phyloP scores from a whole-genome alignment of 2,113 vertebrate species.

The Phylloscopus trochilus region DNA sequence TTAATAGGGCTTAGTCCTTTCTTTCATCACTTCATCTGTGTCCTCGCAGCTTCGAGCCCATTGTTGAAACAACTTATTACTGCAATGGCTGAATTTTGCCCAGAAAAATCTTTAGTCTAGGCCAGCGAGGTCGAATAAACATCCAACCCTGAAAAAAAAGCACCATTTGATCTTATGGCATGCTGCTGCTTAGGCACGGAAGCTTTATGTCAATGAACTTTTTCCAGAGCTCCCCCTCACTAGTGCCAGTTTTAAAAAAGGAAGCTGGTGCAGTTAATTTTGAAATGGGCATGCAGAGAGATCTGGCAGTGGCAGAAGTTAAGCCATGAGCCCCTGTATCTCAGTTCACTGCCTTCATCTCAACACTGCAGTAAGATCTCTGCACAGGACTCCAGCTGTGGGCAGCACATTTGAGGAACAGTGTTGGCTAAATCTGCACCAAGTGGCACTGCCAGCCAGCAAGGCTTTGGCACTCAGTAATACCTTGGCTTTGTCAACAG shows the following conservation, averaged over 20 bases:
- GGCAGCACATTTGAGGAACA: neutral
- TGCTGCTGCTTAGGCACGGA: neutral
- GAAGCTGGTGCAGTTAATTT: neutral
- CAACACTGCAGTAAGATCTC: neutral
- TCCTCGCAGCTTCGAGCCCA: neutral
- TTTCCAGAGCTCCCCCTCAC: neutral
- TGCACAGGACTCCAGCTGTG: neutral
- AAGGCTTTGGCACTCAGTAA: neutral
- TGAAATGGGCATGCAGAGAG: neutral
- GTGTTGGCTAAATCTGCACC: neutral
- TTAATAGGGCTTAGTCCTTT: neutral
- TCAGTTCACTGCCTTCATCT: neutral
- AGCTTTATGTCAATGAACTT: neutral
- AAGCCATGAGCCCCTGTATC: neutral
- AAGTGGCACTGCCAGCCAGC: neutral
- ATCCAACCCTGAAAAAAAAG: neutral
- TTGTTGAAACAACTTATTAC: neutral
- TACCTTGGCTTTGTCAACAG: neutral
- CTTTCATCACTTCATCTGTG: neutral
- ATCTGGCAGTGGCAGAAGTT: neutral
- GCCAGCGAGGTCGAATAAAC: neutral
- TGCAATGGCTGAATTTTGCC: neutral
- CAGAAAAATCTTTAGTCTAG: neutral
- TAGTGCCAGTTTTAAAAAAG: neutral
- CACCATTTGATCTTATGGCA: neutral